These are phyloP conservation scores for Drosophila yakuba DNA, from an alignment of 1,140 invertebrate species.

Conservation along the genomic window DNA sequence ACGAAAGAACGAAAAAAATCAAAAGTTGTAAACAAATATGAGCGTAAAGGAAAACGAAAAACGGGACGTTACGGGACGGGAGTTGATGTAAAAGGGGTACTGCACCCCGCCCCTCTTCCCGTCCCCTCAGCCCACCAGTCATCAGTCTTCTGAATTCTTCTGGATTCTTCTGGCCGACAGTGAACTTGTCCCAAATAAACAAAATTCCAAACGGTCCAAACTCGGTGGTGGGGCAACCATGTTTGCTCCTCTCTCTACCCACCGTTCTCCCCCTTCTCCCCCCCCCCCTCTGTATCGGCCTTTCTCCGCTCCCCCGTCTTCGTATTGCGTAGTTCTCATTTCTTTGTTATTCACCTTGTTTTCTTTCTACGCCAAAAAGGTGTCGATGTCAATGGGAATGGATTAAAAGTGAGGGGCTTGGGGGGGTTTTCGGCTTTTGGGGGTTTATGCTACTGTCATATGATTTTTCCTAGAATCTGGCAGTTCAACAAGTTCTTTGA, in stretches of 20 bases:
- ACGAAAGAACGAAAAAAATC: slow-evolving; percentile 58
- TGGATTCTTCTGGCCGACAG: slow-evolving; percentile 43
- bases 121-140: background rate
- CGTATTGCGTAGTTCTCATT: slow-evolving; percentile 41
- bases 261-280: slow-evolving; percentile 4
- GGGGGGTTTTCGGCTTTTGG: background rate
- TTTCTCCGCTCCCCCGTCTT: slow-evolving; percentile 19
- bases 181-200: slow-evolving; percentile 81
- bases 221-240: slow-evolving; percentile 57
- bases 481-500: slow-evolving; percentile 46
- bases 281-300: slow-evolving; percentile 18
- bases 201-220: slow-evolving; percentile 69
- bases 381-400: slow-evolving; percentile 30
- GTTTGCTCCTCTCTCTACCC: slow-evolving; percentile 7
- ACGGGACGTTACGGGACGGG: slow-evolving; percentile 41
- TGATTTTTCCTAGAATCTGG: slow-evolving; percentile 51
- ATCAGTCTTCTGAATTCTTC: slow-evolving; percentile 12
- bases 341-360: slow-evolving; percentile 42
- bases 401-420: slow-evolving; percentile 13
- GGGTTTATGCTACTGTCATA: slow-evolving; percentile 34
- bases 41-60: slow-evolving; percentile 77
- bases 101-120: slow-evolving; percentile 2
- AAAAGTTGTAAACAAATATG: slow-evolving; percentile 63
- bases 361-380: slow-evolving; percentile 43
- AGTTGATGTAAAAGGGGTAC: slow-evolving; percentile 21